These are phyloP conservation scores for Scaptodrosophila lebanonensis DNA, from an alignment of 1,140 invertebrate genomes.

Conservation along the genomic window DNA sequence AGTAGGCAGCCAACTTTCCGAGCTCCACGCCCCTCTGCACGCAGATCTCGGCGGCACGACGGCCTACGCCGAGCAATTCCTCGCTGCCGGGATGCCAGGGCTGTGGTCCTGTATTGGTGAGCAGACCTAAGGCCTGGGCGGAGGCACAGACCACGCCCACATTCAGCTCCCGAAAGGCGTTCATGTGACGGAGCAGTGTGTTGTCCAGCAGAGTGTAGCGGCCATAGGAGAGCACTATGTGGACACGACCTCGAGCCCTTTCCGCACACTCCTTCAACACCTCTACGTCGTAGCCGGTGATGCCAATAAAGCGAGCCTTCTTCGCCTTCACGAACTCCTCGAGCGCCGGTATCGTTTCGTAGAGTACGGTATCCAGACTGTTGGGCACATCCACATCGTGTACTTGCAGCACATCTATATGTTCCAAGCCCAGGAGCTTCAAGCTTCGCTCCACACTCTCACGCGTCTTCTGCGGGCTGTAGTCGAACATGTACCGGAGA, in stretches of 20 bases:
- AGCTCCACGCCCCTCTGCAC: constrained; percentile 84
- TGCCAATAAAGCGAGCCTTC: constrained; percentile 89
- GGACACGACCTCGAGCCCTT: constrained; percentile 78
- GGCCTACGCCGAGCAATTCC: constrained; percentile 82
- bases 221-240: constrained; percentile 87
- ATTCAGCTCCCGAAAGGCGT: constrained; percentile 83
- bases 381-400: constrained; percentile 57
- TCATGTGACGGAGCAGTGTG: constrained; percentile 84
- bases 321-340: constrained; percentile 84
- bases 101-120: constrained; percentile 86
- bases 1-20: constrained; percentile 84
- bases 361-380: constrained; percentile 86
- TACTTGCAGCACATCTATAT: constrained; percentile 93
- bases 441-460: constrained; percentile 88
- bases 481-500: constrained; percentile 90
- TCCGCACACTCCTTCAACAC: constrained; percentile 85
- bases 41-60: constrained; percentile 81
- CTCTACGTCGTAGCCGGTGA: constrained; percentile 91
- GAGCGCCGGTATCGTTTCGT: constrained; percentile 91
- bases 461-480: constrained; percentile 84
- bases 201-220: constrained; percentile 90
- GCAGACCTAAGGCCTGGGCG: constrained; percentile 88
- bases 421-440: constrained; percentile 84
- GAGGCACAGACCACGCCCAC: constrained; percentile 92
- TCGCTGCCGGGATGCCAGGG: constrained; percentile 90